Evolutionary conservation across 2,113 vertebrate species (phyloP).

Genomic region (Martes martes): DNA sequence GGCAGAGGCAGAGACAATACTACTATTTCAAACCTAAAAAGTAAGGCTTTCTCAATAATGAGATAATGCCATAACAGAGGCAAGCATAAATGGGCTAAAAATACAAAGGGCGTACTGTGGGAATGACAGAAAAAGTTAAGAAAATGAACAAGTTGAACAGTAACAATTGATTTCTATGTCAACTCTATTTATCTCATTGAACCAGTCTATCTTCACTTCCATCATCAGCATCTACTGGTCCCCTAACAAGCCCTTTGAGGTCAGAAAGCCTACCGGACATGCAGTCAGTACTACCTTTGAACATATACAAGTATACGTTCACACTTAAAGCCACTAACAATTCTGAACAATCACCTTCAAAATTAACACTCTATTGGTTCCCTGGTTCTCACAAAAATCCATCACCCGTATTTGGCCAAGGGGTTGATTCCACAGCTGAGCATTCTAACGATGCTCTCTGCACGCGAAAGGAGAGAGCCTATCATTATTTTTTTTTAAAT

Average conservation of each 20-base stretch:
- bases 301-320: not conserved
- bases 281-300: not conserved
- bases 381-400: not conserved
- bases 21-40: not conserved
- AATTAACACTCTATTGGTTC: not conserved
- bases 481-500: not conserved
- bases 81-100: not conserved
- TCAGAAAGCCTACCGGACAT: not conserved
- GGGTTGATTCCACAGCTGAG: not conserved
- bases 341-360: not conserved
- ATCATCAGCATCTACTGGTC: not conserved
- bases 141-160: not conserved
- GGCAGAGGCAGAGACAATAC: not conserved
- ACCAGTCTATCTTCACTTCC: not conserved
- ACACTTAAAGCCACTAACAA: not conserved
- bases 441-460: not conserved
- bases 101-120: not conserved
- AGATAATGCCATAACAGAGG: not conserved
- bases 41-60: not conserved
- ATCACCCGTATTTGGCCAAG: not conserved
- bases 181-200: not conserved
- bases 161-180: not conserved
- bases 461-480: not conserved
- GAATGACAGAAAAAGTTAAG: not conserved
- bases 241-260: not conserved